Conservation (phyloP, 2,113 vertebrate species). For the Cynopterus brachyotis region DNA sequence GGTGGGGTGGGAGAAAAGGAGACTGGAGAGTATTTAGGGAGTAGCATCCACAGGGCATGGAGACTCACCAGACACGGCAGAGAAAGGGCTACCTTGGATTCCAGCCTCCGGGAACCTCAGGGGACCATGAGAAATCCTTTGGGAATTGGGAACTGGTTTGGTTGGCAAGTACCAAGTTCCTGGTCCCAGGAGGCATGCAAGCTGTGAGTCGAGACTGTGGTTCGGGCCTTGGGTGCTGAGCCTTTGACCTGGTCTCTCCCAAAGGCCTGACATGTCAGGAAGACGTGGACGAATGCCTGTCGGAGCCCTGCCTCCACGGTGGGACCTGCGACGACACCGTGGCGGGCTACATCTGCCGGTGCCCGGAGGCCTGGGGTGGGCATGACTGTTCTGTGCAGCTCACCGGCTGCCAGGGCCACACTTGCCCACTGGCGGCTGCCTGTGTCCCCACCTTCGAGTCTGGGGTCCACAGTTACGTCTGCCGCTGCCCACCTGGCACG, state of each 20-base stretch:
- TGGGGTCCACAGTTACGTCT: constrained; percentile 86
- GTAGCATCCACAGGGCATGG: not conserved
- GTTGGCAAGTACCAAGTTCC: not conserved
- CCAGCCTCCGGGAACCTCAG: not conserved
- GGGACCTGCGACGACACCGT: constrained; percentile 88
- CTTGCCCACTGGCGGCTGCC: constrained; percentile 87
- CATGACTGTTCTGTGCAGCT: constrained; percentile 89
- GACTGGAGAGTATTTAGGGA: not conserved
- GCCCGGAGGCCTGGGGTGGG: constrained; percentile 91
- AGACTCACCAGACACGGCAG: not conserved
- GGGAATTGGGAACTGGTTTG: not conserved
- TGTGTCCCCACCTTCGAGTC: constrained; percentile 88
- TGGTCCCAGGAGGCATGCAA: not conserved
- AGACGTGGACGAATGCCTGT: constrained; percentile 93
- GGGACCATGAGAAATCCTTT: not conserved
- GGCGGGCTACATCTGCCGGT: constrained; percentile 90
- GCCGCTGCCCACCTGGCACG: constrained; percentile 91
- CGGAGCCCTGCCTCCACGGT: constrained; percentile 91
- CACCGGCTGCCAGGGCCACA: constrained; percentile 87
- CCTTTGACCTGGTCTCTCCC: constrained; percentile 57
- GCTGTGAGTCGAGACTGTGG: not conserved
- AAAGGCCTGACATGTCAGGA: constrained; percentile 90
- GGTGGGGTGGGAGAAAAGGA: no score
- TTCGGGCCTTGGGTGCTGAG: constrained; percentile 31
- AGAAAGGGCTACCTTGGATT: not conserved